Evolutionary conservation across 2,113 vertebrate species (phyloP).

Genomic region (Petrocephalus microphthalmus): DNA sequence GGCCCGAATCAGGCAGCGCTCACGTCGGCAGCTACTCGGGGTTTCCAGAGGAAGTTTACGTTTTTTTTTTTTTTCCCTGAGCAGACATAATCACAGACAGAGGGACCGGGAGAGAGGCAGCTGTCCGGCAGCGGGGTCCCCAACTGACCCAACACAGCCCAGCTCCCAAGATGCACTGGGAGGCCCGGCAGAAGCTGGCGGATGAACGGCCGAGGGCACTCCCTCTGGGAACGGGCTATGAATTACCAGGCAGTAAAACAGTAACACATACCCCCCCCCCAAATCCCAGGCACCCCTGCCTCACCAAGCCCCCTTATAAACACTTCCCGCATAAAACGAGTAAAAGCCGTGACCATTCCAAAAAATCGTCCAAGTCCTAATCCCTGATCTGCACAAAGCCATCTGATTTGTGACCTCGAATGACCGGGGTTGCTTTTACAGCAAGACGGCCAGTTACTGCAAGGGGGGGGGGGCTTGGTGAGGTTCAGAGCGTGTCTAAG

Average conservation of each 20-base stretch:
- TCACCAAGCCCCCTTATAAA: constrained; percentile 28
- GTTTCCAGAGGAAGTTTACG: constrained; percentile 46
- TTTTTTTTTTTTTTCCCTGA: constrained; percentile 51
- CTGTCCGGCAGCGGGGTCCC: neutral
- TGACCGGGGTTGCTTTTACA: neutral
- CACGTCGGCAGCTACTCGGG: constrained; percentile 47
- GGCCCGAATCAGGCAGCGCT: constrained; percentile 47
- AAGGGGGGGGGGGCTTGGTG: neutral
- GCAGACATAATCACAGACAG: constrained; percentile 61
- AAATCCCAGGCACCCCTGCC: constrained; percentile 18
- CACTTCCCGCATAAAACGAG: constrained; percentile 34
- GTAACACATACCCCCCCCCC: neutral
- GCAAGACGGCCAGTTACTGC: neutral
- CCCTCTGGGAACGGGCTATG: constrained; percentile 33
- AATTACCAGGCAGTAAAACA: constrained; percentile 20
- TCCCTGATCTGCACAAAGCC: constrained; percentile 5
- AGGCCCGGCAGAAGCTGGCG: neutral
- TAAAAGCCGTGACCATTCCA: constrained; percentile 17
- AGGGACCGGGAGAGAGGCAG: constrained; percentile 52
- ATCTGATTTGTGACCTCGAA: neutral
- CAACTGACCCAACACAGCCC: neutral
- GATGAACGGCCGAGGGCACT: neutral
- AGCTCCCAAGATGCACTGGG: neutral
- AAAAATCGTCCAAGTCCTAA: constrained; percentile 16
- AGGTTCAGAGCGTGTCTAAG: constrained; percentile 24